These are phyloP conservation scores for Tragelaphus scriptus DNA, from an alignment of 2,113 vertebrate species.

Conservation along the genomic window DNA sequence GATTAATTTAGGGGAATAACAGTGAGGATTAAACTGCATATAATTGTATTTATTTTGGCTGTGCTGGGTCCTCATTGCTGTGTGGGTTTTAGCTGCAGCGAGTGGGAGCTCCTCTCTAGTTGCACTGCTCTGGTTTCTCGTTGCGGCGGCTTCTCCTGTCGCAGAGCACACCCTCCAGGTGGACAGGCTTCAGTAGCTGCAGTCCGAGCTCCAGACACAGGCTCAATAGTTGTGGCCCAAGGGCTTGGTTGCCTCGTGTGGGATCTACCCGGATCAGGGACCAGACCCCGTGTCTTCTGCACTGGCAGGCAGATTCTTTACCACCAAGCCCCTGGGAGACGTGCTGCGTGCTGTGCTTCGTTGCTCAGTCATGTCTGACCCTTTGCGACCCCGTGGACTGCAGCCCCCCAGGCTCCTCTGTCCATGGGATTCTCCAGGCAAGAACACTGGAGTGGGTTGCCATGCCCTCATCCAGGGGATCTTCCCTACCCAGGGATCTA, in stretches of 20 bases:
- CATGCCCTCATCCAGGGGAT: background rate
- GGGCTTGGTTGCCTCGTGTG: background rate
- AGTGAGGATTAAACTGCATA: background rate
- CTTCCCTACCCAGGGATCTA: background rate
- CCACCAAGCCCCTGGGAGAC: background rate
- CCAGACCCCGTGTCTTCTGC: background rate
- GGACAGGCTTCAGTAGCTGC: background rate
- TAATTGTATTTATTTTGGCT: background rate
- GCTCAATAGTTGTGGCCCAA: accelerated
- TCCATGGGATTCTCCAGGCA: background rate
- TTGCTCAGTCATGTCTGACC: accelerated
- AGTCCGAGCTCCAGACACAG: background rate
- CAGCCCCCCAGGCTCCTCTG: accelerated
- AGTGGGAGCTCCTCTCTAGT: accelerated
- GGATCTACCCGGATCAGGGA: background rate
- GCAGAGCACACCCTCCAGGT: background rate
- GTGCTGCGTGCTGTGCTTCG: accelerated
- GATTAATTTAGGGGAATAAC: background rate
- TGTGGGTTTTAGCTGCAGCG: accelerated
- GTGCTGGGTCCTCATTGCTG: background rate
- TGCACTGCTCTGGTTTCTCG: accelerated
- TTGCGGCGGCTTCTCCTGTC: background rate
- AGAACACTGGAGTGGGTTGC: background rate
- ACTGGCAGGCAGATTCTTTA: background rate
- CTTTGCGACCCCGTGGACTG: background rate